These are phyloP conservation scores for Anomalospiza imberbis DNA, from an alignment of 2,797 vertebrate genomes.

Conservation along the genomic window DNA sequence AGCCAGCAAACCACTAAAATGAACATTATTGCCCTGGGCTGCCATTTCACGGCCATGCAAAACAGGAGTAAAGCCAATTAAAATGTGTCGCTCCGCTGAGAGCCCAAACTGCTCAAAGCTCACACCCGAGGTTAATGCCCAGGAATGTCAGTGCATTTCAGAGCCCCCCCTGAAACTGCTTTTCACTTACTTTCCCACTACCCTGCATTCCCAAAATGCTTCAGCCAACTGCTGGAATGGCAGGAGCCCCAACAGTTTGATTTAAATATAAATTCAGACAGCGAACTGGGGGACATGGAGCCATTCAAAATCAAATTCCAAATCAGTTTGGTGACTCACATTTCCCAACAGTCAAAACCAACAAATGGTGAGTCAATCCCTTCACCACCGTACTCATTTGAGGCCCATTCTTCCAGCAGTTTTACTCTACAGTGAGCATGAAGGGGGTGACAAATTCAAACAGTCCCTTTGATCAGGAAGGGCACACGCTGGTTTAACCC, in stretches of 20 bases:
- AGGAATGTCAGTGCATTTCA: not conserved
- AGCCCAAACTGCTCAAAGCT: not conserved
- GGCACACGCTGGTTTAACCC: not conserved
- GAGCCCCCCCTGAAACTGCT: fast-evolving
- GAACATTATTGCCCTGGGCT: not conserved
- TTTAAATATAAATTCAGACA: not conserved
- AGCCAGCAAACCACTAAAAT: not conserved
- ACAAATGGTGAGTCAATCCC: not conserved
- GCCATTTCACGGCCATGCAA: not conserved
- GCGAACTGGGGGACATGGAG: not conserved
- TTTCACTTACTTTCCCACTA: not conserved
- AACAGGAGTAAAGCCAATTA: not conserved
- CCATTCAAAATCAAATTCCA: not conserved
- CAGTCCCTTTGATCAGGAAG: not conserved
- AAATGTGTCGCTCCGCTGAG: not conserved
- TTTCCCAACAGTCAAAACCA: not conserved
- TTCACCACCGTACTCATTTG: not conserved
- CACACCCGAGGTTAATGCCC: not conserved
- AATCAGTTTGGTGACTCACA: not conserved
- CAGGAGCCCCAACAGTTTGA: not conserved
- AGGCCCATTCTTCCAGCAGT: not conserved
- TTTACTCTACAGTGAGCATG: not conserved
- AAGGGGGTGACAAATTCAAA: not conserved
- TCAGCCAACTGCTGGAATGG: not conserved
- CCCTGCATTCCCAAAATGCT: not conserved